Percentiles rank a stretch among this genome's conserved stretches.
Evolutionary conservation across 2,888 invertebrate species (phyloP).

Genomic region (Mimas tiliae): DNA sequence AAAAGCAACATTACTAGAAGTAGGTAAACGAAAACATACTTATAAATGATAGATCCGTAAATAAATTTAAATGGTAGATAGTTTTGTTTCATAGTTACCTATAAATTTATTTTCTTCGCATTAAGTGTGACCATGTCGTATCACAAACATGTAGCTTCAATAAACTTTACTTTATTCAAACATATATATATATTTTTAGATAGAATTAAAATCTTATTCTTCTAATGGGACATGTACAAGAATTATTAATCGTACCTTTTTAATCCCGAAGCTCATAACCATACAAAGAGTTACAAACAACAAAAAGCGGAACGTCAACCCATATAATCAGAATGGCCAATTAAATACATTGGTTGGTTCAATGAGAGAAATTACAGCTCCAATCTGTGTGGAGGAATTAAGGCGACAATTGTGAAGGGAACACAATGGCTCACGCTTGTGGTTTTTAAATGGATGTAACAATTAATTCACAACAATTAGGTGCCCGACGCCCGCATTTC

Average conservation of each 20-base stretch:
- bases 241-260: background rate
- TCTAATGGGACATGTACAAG: background rate
- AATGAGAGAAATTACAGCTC: slow-evolving; percentile 69
- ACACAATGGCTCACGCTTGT: slow-evolving; percentile 70
- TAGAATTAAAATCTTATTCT: too few species aligned
- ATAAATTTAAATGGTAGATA: too few species aligned
- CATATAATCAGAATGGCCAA: slow-evolving; percentile 64
- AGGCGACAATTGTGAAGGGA: slow-evolving; percentile 71
- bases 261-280: slow-evolving; percentile 7
- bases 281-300: slow-evolving; percentile 26
- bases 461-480: slow-evolving; percentile 84
- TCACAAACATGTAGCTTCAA: too few species aligned
- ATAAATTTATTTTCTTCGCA: too few species aligned
- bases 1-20: too few species aligned
- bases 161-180: too few species aligned
- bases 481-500: slow-evolving; percentile 81
- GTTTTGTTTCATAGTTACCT: too few species aligned
- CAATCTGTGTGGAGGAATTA: slow-evolving; percentile 71
- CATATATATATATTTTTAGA: too few species aligned
- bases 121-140: too few species aligned
- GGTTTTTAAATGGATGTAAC: slow-evolving; percentile 84
- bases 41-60: too few species aligned
- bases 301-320: slow-evolving; percentile 37
- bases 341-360: slow-evolving; percentile 63
- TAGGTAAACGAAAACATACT: too few species aligned